Conservation (phyloP, 2,888 invertebrate species). For the Aleiodes testaceus region DNA sequence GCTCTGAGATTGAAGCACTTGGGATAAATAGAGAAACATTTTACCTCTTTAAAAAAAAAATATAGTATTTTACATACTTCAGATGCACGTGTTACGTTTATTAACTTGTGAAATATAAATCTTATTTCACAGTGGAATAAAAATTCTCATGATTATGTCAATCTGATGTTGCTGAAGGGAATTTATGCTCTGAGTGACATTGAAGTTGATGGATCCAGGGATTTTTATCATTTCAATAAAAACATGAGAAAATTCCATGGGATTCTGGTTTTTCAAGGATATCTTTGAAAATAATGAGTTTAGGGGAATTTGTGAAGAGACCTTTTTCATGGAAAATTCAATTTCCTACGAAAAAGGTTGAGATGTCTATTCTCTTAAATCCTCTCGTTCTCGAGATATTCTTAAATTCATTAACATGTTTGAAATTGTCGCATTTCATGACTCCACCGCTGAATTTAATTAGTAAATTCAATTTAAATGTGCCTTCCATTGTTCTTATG, state of each 20-base stretch:
- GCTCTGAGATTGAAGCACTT: conserved; percentile 63
- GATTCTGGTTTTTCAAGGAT: too few species aligned
- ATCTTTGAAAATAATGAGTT: too few species aligned
- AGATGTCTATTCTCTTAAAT: too few species aligned
- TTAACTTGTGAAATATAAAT: conserved; percentile 7
- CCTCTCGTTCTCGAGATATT: background rate
- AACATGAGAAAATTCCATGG: too few species aligned
- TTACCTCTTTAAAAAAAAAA: conserved; percentile 4
- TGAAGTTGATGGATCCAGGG: too few species aligned
- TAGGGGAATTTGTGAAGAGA: too few species aligned
- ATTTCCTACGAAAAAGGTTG: too few species aligned
- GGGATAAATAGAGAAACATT: conserved; percentile 13
- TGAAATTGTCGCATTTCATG: background rate
- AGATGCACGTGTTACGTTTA: too few species aligned
- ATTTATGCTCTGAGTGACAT: too few species aligned
- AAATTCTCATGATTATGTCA: background rate
- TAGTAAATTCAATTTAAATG: background rate
- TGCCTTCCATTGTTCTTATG: conserved; percentile 34
- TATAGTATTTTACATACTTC: background rate
- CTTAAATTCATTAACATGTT: background rate
- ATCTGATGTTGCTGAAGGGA: too few species aligned
- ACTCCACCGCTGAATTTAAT: background rate
- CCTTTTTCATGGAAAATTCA: too few species aligned
- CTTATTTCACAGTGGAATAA: conserved; percentile 15
- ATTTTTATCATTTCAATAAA: too few species aligned